Percentiles rank a stretch among this genome's conserved stretches.
Conservation (phyloP, 1,140 invertebrate species). For the Drosophila takahashii region DNA sequence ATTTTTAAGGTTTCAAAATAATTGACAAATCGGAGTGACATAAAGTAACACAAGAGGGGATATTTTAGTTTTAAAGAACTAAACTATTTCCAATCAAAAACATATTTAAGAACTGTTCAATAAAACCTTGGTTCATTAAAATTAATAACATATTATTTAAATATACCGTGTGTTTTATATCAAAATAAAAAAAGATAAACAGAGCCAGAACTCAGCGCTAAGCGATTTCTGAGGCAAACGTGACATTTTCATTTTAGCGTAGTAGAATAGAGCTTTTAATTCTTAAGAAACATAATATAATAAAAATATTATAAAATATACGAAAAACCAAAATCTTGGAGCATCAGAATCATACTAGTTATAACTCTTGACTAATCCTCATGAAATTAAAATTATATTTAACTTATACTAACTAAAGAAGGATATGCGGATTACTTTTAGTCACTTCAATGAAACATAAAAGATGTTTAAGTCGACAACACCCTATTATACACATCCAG, state of each 20-base stretch:
- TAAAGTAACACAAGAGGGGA: neutral
- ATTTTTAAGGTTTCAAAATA: neutral
- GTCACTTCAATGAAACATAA: neutral
- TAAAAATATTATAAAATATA: neutral
- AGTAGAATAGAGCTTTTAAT: neutral
- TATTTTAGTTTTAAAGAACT: neutral
- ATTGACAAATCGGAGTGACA: neutral
- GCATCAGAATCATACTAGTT: neutral
- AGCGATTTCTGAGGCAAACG: too few species aligned
- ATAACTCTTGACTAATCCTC: neutral
- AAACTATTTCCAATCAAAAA: neutral
- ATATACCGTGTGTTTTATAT: too few species aligned
- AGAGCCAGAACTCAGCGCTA: too few species aligned
- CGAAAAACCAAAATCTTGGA: neutral
- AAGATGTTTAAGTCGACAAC: constrained; percentile 4
- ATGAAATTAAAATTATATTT: neutral
- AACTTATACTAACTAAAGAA: neutral
- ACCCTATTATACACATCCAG: constrained; percentile 13
- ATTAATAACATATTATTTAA: too few species aligned
- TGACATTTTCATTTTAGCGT: neutral
- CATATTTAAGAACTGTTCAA: neutral
- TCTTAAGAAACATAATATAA: neutral
- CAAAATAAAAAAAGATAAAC: too few species aligned
- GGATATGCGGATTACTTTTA: neutral
- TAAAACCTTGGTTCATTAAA: neutral